A percentile compares a stretch with the other conserved stretches of the same genome.
Evolutionary conservation across 2,888 invertebrate species (phyloP).

Genomic region (Drosophila nigricruria): DNA sequence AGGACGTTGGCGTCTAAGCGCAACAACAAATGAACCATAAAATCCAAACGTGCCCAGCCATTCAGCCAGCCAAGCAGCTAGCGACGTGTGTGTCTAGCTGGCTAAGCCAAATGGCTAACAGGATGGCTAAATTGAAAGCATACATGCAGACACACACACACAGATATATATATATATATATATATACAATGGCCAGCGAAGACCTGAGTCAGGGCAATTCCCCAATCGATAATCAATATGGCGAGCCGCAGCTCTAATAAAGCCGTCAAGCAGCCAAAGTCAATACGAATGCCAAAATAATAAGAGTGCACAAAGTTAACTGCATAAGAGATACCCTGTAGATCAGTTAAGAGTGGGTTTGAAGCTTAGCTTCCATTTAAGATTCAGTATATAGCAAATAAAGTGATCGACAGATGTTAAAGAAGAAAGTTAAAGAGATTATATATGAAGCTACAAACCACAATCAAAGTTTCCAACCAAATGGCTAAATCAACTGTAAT

Average conservation of each 20-base stretch:
- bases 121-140: conserved; percentile 77
- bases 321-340: not conserved
- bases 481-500: not conserved
- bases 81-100: conserved; percentile 48
- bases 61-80: conserved; percentile 37
- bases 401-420: too few species aligned
- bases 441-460: too few species aligned
- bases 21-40: conserved; percentile 63
- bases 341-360: not conserved
- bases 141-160: conserved; percentile 40
- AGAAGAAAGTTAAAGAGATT: not conserved
- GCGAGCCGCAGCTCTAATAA: conserved; percentile 76
- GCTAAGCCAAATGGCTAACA: conserved; percentile 77
- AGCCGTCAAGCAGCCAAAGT: conserved; percentile 65
- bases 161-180: not conserved
- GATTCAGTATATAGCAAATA: too few species aligned
- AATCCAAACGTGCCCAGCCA: conserved; percentile 74
- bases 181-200: conserved; percentile 3
- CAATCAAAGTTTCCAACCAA: not conserved
- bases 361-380: not conserved
- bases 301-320: not conserved
- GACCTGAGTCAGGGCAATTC: conserved; percentile 70
- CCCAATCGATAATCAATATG: conserved; percentile 85
- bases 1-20: conserved; percentile 61
- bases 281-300: conserved; percentile 42